A percentile compares a stretch with the other conserved stretches of the same genome.
These are phyloP conservation scores for Arvicanthis niloticus DNA, from an alignment of 2,113 vertebrate species.

Conservation along the genomic window DNA sequence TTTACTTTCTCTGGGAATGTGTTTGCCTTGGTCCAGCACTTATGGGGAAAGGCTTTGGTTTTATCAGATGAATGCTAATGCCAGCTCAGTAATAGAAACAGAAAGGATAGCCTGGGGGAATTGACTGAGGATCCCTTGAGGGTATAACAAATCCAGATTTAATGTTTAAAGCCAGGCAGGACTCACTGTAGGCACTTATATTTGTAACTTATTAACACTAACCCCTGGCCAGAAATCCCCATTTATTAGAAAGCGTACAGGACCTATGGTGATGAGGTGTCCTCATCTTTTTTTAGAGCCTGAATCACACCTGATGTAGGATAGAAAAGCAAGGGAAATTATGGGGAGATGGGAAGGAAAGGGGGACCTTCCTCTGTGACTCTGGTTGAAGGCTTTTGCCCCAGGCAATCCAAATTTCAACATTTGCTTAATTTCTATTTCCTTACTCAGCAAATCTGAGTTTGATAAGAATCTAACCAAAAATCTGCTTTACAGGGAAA, in stretches of 20 bases:
- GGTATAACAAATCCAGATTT: conserved; percentile 18
- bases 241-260: neutral
- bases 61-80: conserved; percentile 66
- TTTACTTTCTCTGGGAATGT: conserved; percentile 52
- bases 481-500: neutral
- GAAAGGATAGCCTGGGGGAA: neutral
- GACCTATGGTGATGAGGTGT: conserved; percentile 31
- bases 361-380: neutral
- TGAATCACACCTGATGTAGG: conserved; percentile 18
- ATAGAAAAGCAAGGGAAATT: neutral
- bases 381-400: neutral
- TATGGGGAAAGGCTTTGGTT: conserved; percentile 60
- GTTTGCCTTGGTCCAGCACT: conserved; percentile 60
- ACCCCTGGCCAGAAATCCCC: neutral
- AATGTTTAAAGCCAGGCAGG: neutral
- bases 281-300: conserved; percentile 15
- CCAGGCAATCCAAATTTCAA: neutral
- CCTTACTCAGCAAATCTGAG: neutral
- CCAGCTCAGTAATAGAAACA: conserved; percentile 17
- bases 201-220: neutral
- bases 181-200: neutral
- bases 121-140: neutral
- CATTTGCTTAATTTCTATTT: neutral
- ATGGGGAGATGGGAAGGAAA: neutral
- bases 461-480: neutral